Base-by-base conservation (phyloP, 2,888 invertebrate genomes). In the Pristionchus exspectatus region DNA sequence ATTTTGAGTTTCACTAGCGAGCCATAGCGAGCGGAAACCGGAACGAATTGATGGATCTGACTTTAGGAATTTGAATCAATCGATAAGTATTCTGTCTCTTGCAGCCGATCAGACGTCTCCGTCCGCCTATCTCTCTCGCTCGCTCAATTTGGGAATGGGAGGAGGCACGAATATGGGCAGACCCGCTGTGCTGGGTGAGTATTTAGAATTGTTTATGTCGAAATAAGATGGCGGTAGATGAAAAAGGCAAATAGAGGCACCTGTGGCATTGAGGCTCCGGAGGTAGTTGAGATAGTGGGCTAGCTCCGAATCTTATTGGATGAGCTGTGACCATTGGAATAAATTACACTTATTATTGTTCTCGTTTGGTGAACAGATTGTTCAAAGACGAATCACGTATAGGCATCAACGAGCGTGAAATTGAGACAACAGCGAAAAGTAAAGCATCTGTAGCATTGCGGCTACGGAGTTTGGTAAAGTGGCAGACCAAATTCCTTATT, bases 41-140 rank as follows among this genome's bases (percentile, higher is more conserved):
- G 44, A 12, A 33, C 1, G 72, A 21, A 7, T 16, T 66, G 66
- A n/a, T 24, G 14, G 66, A 72, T 72, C 27, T 10, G 33, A 30
- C 33, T 27, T 72, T 72, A n/a, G 30, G 12, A 10, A 10, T 33
- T 30, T 72, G 72, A 33, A 33, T 4, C 18, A 72, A 18, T 12
- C 18, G n/a, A 18, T 12, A 72, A 66, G 30, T 33, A 33, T 18
- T 4, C 33, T 72, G 14, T 30, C 72, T 30, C 21, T 77, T 77
- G 0, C 50, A 77, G 81, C 33, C 14, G 81, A 81, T n/a, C 81
- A 81, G 81, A 14, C 81, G 24, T 81, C 81, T 81, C 81, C 81
- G 9, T 81, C 81, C 4, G 81, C 81, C 14, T 81, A 81, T 81
- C 81, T 81, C 44, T 81, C 81, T 81, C 81, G 81, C 33, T 81